phyloP scores from a whole-genome alignment of 2,888 invertebrate species.

The Zeuzera pyrina region DNA sequence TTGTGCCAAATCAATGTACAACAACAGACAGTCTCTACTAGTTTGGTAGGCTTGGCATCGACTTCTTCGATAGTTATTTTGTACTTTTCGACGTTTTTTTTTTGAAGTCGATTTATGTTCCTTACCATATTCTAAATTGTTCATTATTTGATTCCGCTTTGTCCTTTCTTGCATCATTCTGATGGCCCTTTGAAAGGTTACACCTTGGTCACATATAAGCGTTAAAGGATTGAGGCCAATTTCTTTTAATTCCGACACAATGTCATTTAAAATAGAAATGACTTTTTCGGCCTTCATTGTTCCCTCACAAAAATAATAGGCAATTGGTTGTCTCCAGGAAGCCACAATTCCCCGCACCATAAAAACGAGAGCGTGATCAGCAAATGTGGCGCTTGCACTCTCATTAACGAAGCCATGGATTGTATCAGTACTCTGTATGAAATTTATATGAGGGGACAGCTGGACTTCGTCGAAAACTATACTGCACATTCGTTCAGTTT shows the following conservation, averaged over 20 bases:
- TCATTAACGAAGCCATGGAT: neutral
- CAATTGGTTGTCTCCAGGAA: conserved; percentile 14
- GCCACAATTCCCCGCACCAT: conserved; percentile 13
- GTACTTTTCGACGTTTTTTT: too few relatives aligned
- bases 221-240: conserved; percentile 13
- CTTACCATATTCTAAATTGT: conserved; percentile 3
- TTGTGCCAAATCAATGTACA: too few relatives aligned
- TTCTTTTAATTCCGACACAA: conserved; percentile 6
- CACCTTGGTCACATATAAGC: conserved; percentile 15
- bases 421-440: neutral
- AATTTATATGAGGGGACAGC: neutral
- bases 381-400: neutral
- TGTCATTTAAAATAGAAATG: conserved; percentile 7
- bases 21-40: too few relatives aligned
- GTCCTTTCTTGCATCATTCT: conserved; percentile 13
- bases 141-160: conserved; percentile 8
- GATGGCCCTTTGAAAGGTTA: conserved; percentile 11
- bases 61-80: too few relatives aligned
- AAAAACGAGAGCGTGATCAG: conserved; percentile 11
- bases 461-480: conserved; percentile 1
- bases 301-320: conserved; percentile 2
- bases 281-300: conserved; percentile 4
- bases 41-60: too few relatives aligned
- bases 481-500: neutral
- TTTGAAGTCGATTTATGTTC: too few relatives aligned